Evolutionary conservation across 2,113 vertebrate species (phyloP).

Genomic region (Forbesichthys agassizii): DNA sequence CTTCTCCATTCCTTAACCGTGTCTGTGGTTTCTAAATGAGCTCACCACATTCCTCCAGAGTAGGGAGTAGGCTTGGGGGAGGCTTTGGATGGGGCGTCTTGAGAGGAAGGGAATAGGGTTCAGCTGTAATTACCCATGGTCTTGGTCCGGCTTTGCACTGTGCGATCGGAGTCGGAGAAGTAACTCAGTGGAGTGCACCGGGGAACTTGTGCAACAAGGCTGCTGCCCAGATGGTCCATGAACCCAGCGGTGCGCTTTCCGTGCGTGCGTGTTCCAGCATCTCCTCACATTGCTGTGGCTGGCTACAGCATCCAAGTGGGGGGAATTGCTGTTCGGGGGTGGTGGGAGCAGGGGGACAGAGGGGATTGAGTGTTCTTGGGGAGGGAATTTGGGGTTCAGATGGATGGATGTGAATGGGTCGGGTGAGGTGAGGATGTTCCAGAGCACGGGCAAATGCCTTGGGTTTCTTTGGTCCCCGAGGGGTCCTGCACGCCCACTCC

Average conservation of each 20-base stretch:
- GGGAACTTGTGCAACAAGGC: constrained; percentile 27
- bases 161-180: constrained; percentile 29
- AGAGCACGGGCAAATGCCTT: constrained; percentile 43
- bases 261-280: constrained; percentile 55
- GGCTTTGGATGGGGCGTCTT: constrained; percentile 3
- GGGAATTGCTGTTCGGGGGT: constrained; percentile 50
- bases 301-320: constrained; percentile 51
- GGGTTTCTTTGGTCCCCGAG: constrained; percentile 26
- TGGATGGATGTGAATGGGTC: constrained; percentile 39
- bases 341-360: constrained; percentile 16
- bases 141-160: constrained; percentile 50
- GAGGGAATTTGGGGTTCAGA: not conserved
- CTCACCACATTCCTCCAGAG: constrained; percentile 59
- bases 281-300: constrained; percentile 45
- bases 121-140: constrained; percentile 42
- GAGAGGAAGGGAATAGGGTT: constrained; percentile 10
- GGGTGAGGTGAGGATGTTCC: constrained; percentile 41
- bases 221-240: constrained; percentile 66
- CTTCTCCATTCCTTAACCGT: constrained; percentile 10
- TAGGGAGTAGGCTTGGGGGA: constrained; percentile 12
- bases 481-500: constrained; percentile 54
- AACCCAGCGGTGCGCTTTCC: constrained; percentile 50
- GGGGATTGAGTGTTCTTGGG: constrained; percentile 31
- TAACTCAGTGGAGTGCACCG: constrained; percentile 34
- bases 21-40: constrained; percentile 48